Conservation (phyloP, 2,888 invertebrate genomes). For the Pterostichus madidus region DNA sequence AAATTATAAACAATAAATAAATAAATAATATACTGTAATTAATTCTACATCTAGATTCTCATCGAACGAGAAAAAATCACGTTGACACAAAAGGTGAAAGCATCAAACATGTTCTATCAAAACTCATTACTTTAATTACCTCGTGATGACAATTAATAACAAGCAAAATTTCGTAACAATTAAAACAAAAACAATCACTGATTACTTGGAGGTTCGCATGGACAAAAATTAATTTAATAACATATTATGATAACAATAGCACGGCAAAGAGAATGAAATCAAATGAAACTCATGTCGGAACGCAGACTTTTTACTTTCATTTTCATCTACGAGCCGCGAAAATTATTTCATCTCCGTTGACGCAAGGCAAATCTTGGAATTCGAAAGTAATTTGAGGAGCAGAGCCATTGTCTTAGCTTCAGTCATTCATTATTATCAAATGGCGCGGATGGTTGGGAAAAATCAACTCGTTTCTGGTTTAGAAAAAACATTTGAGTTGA, state of each 20-base stretch:
- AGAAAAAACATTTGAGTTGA: background rate
- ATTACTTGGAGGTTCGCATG: slow-evolving; percentile 35
- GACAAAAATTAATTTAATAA: slow-evolving; percentile 49
- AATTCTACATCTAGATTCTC: background rate
- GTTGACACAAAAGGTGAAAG: slow-evolving; percentile 21
- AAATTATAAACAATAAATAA: too few species aligned
- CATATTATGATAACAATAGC: slow-evolving; percentile 38
- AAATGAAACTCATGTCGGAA: too few species aligned
- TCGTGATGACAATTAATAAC: slow-evolving; percentile 37
- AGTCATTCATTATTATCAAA: slow-evolving; percentile 19
- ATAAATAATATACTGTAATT: too few species aligned
- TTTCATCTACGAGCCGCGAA: slow-evolving; percentile 36
- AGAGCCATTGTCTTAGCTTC: slow-evolving; percentile 3
- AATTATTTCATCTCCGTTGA: slow-evolving; percentile 53
- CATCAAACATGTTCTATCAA: slow-evolving; percentile 17
- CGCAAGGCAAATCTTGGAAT: slow-evolving; percentile 22
- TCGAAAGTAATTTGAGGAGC: slow-evolving; percentile 52
- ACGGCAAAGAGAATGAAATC: slow-evolving; percentile 3
- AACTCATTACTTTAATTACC: slow-evolving; percentile 41
- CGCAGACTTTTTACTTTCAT: slow-evolving; percentile 36
- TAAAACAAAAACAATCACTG: slow-evolving; percentile 41
- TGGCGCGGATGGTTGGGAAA: slow-evolving; percentile 35
- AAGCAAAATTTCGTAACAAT: slow-evolving; percentile 47
- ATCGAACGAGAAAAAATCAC: background rate
- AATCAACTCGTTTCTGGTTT: slow-evolving; percentile 14